Evolutionary conservation across 92 coral and sea anemone species (phyloP).

Genomic region (Montipora capitata): DNA sequence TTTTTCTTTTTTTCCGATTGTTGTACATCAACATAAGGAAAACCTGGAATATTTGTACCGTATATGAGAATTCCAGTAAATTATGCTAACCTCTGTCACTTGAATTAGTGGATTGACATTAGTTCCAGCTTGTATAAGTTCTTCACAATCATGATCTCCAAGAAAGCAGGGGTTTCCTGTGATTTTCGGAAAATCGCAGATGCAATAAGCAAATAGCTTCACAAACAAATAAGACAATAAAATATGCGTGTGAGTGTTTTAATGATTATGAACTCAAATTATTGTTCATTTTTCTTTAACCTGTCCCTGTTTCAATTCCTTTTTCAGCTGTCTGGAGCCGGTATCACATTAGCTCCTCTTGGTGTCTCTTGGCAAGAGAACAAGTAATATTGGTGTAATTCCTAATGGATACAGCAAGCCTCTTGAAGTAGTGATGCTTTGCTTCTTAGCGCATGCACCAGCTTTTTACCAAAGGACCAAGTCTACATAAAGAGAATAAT

Average conservation of each 20-base stretch:
- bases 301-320: conserved; percentile 71
- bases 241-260: conserved; percentile 2
- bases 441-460: conserved; percentile 84
- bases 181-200: conserved; percentile 5
- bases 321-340: conserved; percentile 70
- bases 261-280: background rate
- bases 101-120: conserved; percentile 10
- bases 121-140: conserved; percentile 9
- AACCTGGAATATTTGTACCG: conserved; percentile 2
- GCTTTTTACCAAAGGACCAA: conserved; percentile 70
- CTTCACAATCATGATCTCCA: background rate
- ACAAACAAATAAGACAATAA: conserved; percentile 12
- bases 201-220: conserved; percentile 14
- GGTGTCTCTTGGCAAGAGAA: conserved; percentile 69
- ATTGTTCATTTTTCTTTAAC: conserved; percentile 26
- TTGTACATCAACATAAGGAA: conserved; percentile 7
- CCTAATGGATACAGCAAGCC: conserved; percentile 59
- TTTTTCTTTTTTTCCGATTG: conserved; percentile 4
- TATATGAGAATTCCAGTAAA: conserved; percentile 6
- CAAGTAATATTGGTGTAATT: conserved; percentile 72
- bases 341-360: conserved; percentile 54
- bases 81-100: conserved; percentile 10
- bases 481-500: conserved; percentile 27
- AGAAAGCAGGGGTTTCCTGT: conserved; percentile 8
- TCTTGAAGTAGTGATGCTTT: conserved; percentile 66